Evolutionary conservation across 2,888 invertebrate species (phyloP).

Genomic region (Tetragonisca angustula): DNA sequence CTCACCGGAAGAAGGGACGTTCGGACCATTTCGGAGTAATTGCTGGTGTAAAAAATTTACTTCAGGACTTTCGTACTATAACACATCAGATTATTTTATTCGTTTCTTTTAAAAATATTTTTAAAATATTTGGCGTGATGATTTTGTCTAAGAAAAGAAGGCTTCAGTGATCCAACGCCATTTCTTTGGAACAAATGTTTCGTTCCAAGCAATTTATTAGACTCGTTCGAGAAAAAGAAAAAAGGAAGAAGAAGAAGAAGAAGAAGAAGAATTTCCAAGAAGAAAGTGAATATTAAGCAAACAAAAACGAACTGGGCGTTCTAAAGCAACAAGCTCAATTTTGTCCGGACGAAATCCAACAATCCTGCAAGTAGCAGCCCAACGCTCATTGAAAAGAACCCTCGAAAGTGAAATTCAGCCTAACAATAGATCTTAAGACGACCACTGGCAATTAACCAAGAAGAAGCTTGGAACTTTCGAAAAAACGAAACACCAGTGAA

Average conservation of each 20-base stretch:
- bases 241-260: neutral
- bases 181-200: neutral
- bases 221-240: neutral
- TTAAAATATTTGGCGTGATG: neutral
- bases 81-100: no score
- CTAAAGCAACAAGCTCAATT: neutral
- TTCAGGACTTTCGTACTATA: no score
- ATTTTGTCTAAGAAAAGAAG: neutral
- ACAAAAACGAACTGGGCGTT: accelerated
- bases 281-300: neutral
- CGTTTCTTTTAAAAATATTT: neutral
- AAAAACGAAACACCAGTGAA: neutral
- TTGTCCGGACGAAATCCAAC: neutral
- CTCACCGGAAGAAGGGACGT: neutral
- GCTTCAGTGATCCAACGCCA: neutral
- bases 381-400: no score
- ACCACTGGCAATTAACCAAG: neutral
- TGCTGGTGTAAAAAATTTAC: neutral
- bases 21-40: accelerated
- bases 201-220: neutral
- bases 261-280: neutral
- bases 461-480: neutral
- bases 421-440: neutral
- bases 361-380: neutral
- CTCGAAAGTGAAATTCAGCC: neutral